Percentiles rank a stretch among this genome's conserved stretches.
phyloP scores from a whole-genome alignment of 2,888 invertebrate genomes.

The Tupiocoris notatus region DNA sequence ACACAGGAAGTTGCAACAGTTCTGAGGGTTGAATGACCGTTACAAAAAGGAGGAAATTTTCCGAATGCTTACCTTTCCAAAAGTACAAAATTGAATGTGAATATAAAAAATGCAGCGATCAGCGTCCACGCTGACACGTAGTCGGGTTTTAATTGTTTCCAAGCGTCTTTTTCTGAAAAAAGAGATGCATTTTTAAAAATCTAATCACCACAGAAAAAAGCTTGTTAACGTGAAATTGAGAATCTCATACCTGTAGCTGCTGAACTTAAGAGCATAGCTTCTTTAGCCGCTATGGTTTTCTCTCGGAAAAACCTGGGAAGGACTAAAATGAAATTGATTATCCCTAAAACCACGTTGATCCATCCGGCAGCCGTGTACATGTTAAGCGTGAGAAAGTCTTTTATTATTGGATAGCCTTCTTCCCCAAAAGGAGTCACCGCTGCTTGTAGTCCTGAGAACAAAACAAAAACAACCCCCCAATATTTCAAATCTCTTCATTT shows the following conservation, averaged over 20 bases:
- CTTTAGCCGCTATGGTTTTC: slow-evolving; percentile 71
- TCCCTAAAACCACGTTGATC: slow-evolving; percentile 75
- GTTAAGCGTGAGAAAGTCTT: slow-evolving; percentile 64
- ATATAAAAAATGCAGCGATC: slow-evolving; percentile 75
- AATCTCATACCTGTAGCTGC: slow-evolving; percentile 66
- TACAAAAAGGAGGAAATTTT: neutral
- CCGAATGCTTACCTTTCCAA: slow-evolving; percentile 68
- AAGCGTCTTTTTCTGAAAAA: slow-evolving; percentile 73
- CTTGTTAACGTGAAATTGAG: slow-evolving; percentile 29
- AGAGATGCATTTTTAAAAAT: too few relatives aligned
- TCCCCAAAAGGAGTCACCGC: slow-evolving; percentile 75
- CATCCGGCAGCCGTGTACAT: slow-evolving; percentile 87
- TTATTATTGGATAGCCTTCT: slow-evolving; percentile 59
- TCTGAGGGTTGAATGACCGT: neutral
- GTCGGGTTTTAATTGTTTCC: slow-evolving; percentile 70
- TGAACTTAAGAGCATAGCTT: slow-evolving; percentile 74
- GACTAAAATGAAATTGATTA: slow-evolving; percentile 70
- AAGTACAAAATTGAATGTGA: slow-evolving; percentile 84
- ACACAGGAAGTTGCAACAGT: slow-evolving; percentile 51
- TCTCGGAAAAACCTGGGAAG: slow-evolving; percentile 74
- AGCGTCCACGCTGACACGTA: slow-evolving; percentile 74
- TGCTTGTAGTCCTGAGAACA: slow-evolving; percentile 68
- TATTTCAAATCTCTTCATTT: too few relatives aligned
- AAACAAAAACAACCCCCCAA: too few relatives aligned
- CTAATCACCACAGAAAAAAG: too few relatives aligned